Percentiles rank a stretch among this genome's conserved stretches.
These are phyloP conservation scores for Drosophila multiciliata DNA, from an alignment of 2,888 invertebrate genomes.

Conservation along the genomic window DNA sequence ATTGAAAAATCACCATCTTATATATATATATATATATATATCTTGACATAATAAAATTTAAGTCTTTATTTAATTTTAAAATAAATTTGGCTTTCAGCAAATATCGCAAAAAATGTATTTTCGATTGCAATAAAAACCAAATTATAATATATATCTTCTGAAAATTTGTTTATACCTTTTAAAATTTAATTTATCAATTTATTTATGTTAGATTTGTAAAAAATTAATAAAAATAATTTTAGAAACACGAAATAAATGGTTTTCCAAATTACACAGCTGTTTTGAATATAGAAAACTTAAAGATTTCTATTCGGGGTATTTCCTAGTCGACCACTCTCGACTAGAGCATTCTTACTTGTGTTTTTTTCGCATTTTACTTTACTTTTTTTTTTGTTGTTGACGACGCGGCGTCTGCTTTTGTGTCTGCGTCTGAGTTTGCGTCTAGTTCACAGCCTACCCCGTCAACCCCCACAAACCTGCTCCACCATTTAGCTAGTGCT, in stretches of 20 bases:
- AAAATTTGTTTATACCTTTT: too few species aligned
- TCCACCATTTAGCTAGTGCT: constrained; percentile 6
- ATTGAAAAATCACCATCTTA: background rate
- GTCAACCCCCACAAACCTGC: background rate
- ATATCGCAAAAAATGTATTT: background rate
- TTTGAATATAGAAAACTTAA: background rate
- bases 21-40: background rate
- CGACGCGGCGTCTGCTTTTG: constrained; percentile 63
- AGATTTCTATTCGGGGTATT: background rate
- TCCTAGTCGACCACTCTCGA: background rate
- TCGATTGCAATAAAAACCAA: background rate
- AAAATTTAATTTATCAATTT: background rate
- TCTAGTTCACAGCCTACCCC: constrained; percentile 29
- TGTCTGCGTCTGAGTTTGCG: constrained; percentile 56
- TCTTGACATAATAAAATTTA: background rate
- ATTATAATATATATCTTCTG: background rate
- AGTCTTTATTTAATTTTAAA: too few species aligned
- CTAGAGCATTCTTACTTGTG: background rate
- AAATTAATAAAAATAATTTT: background rate
- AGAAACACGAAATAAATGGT: too few species aligned
- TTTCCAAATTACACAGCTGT: background rate
- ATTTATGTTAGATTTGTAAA: background rate
- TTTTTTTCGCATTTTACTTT: background rate
- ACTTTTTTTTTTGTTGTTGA: constrained; percentile 7
- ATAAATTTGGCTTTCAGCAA: background rate